Evolutionary conservation across 1,140 invertebrate species (phyloP).

Genomic region (Panulirus ornatus): DNA sequence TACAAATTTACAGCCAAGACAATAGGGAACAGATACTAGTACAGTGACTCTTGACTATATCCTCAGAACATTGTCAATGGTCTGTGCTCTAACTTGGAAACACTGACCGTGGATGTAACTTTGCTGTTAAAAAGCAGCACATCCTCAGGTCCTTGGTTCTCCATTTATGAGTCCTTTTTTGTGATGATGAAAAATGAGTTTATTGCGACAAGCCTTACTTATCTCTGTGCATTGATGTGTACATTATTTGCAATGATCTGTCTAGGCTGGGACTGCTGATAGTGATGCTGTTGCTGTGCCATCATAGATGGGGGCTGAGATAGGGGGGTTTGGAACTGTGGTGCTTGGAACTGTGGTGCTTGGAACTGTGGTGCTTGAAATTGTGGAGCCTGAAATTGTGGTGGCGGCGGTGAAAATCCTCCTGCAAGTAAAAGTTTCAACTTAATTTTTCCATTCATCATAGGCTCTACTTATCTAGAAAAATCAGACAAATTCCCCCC

Average conservation of each 20-base stretch:
- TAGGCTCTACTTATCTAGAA: background rate
- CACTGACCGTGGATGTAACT: background rate
- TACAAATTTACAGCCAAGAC: constrained; percentile 10
- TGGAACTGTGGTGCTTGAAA: constrained; percentile 42
- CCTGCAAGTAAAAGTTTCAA: constrained; percentile 14
- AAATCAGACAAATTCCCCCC: background rate
- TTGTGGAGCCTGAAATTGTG: constrained; percentile 50
- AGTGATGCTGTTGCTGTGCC: constrained; percentile 25
- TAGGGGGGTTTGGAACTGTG: background rate
- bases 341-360: constrained; percentile 2
- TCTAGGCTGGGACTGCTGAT: constrained; percentile 55
- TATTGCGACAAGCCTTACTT: constrained; percentile 16
- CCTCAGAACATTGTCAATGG: constrained; percentile 15
- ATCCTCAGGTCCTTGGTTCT: background rate
- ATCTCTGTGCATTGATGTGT: constrained; percentile 59
- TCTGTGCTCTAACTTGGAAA: constrained; percentile 1
- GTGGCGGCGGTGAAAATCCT: constrained; percentile 53
- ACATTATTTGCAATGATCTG: constrained; percentile 57
- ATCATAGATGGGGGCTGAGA: constrained; percentile 20
- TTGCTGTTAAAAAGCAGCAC: background rate
- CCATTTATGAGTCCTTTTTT: background rate
- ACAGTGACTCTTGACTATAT: background rate
- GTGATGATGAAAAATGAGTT: background rate
- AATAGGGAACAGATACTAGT: constrained; percentile 16
- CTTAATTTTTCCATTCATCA: background rate